These are phyloP conservation scores for Colinus virginianus DNA, from an alignment of 2,113 vertebrate genomes.

Conservation along the genomic window DNA sequence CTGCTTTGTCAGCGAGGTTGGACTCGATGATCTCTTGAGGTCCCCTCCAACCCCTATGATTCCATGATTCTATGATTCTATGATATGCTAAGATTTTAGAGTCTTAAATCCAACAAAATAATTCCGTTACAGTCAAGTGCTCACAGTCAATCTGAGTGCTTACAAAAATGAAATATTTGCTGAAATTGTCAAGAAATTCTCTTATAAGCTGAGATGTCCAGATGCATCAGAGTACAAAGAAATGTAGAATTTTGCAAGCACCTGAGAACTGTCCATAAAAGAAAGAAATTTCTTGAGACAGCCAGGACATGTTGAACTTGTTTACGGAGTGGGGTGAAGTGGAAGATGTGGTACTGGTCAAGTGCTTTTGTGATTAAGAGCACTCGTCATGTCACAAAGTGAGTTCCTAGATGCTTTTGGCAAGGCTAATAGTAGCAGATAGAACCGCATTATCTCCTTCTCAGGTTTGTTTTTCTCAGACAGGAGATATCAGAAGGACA, in stretches of 20 bases:
- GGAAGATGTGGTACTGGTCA: neutral
- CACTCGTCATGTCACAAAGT: neutral
- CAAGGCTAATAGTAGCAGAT: neutral
- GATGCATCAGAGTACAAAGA: accelerated
- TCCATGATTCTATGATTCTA: too few species aligned
- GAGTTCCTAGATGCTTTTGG: neutral
- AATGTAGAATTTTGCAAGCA: neutral
- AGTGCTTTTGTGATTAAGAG: neutral
- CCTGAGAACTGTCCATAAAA: neutral
- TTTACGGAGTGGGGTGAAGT: neutral
- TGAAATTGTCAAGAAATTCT: neutral
- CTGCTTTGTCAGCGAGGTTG: too few species aligned
- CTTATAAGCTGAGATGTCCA: neutral
- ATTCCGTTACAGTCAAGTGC: neutral
- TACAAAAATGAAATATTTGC: neutral
- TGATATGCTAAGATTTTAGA: neutral
- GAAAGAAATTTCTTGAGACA: neutral
- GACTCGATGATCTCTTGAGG: too few species aligned
- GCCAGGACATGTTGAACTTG: neutral
- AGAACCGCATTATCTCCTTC: neutral
- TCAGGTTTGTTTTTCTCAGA: neutral
- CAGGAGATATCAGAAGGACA: neutral
- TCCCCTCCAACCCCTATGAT: too few species aligned
- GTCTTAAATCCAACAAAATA: neutral
- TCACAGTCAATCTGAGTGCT: neutral